Evolutionary conservation across 2,888 invertebrate genomes (phyloP), one percentile per base, ranked within the genome.

Genomic region (Brachypalpus laphriformis): DNA sequence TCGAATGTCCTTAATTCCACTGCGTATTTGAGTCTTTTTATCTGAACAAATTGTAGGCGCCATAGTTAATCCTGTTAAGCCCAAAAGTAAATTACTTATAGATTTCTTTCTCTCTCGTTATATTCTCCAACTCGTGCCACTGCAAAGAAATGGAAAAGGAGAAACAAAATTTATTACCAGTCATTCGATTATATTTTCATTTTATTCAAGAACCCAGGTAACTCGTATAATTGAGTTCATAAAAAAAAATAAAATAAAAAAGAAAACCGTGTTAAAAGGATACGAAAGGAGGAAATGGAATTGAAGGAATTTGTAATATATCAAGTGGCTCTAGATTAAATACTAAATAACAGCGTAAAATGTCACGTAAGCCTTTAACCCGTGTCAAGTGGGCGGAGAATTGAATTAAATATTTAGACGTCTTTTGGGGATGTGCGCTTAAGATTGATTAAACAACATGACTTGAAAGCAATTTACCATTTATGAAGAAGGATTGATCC

Each of bases 11-110:
- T 82, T 86, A 25, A 87, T 80, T 11, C 87, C 87, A 2, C 87
- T 82, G 37, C 89, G 89, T 57, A 89, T 88, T 82, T 90, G 88
- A 51, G 87, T 87, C 76, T 91, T 90, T 77, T 91, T 91, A 63
- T 90, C 90, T 20, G 90, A 89, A 78, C 91, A 91, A 87, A 91
- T 90, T 86, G 91, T 91, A 72, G 91, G 91, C 83, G 91, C 89
- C 91, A 91, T 91, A 14, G 22, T 61, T 40, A 59, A 72, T 66
- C 49, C 37, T 45, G 18, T 65, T 74, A 34, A 68, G 54, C 63
- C 61, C 57, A 71, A 63, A 68, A 70, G 51, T 61, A 51, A 61
- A 45, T 77, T 70, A 68, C 59, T 77, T 66, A 34, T 40, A 28
- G 25, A 61, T 47, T 34, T 18, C 45, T 9, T 7, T 40, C 2